Base-by-base conservation (phyloP, 2,113 vertebrate species). In the Cryptotis parvus region DNA sequence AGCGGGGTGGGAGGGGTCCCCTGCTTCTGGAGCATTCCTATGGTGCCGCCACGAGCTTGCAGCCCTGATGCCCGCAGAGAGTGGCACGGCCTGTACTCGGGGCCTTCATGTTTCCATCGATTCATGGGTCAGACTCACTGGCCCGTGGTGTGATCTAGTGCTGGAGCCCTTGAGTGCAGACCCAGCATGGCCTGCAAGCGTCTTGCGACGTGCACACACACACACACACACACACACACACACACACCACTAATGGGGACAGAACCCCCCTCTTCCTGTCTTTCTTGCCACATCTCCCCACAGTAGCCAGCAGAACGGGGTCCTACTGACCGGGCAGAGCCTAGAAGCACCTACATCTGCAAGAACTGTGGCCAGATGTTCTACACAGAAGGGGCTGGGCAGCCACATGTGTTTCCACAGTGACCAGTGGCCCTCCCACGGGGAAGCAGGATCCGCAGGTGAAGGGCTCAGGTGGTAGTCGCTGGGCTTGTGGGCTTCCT, bases 371-470 rank as follows among this genome's bases (percentile, higher is more conserved):
- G 91, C 74, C 96, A 95, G 95, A 95, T 88, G 83, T 95, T 97
- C 31, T 96, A 94, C 1, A 96, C 96, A 97, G 78, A 96, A 88
- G 24, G 97, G 97, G 6, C 90, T 96, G 77, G 92, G 72, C 89
- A 96, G 96, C 87, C 95, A 93, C 78, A 89, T 93, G 96, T 97
- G 97, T 65, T 95, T 96, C 8, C 96, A 77, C 39, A 89, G 84
- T 0, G 96, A 97, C 37, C 96, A 95, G 35, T 95, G 97, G 97
- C 94, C 84, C 0, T 94, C 94, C 1, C 96, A 0, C 88, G 37
- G 20, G 85, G 77, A 93, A 82, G 70, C 92, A 94, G 75, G 94
- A 96, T 11, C 95, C 66, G 33, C 97, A 97, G 97, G 97, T 98
- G 82, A 96, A 75, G 73, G 76, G 80, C 2, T 0, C 6, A 1